These are phyloP conservation scores for Porites cylindrica DNA, from an alignment of 92 coral and sea anemone genomes.

Conservation along the genomic window DNA sequence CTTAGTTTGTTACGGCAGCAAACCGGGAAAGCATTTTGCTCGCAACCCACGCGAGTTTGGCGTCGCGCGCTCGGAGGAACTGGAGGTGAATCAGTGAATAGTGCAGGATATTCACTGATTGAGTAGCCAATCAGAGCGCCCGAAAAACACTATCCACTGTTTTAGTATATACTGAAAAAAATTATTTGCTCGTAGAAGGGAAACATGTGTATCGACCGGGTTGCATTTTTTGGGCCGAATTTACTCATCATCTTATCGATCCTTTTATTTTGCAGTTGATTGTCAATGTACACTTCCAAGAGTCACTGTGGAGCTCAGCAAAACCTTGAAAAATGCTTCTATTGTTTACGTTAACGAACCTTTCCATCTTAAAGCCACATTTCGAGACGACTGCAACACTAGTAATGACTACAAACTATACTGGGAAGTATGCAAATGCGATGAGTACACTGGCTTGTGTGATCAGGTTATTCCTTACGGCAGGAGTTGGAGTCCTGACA, in stretches of 20 bases:
- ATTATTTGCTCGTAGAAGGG: too few relatives aligned
- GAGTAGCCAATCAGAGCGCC: too few relatives aligned
- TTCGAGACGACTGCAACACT: conserved; percentile 38
- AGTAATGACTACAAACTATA: background rate
- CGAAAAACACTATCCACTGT: too few relatives aligned
- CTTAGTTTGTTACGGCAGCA: too few relatives aligned
- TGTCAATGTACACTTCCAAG: conserved; percentile 73
- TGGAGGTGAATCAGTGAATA: too few relatives aligned
- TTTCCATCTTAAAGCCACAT: conserved; percentile 37
- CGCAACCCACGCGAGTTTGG: too few relatives aligned
- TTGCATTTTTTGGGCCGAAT: background rate
- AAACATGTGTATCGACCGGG: too few relatives aligned
- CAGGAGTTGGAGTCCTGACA: background rate
- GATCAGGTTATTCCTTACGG: conserved; percentile 3
- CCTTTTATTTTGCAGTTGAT: conserved; percentile 49
- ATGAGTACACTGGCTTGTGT: conserved; percentile 15
- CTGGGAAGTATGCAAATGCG: conserved; percentile 31
- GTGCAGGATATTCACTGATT: too few relatives aligned
- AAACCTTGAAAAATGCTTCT: conserved; percentile 50
- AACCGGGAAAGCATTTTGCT: too few relatives aligned
- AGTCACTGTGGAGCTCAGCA: conserved; percentile 46
- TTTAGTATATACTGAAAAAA: too few relatives aligned
- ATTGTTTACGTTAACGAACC: conserved; percentile 36
- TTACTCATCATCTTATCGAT: background rate
- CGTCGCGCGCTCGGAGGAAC: too few relatives aligned